phyloP scores from a whole-genome alignment of 2,797 vertebrate genomes.

The Aldrovandia affinis region DNA sequence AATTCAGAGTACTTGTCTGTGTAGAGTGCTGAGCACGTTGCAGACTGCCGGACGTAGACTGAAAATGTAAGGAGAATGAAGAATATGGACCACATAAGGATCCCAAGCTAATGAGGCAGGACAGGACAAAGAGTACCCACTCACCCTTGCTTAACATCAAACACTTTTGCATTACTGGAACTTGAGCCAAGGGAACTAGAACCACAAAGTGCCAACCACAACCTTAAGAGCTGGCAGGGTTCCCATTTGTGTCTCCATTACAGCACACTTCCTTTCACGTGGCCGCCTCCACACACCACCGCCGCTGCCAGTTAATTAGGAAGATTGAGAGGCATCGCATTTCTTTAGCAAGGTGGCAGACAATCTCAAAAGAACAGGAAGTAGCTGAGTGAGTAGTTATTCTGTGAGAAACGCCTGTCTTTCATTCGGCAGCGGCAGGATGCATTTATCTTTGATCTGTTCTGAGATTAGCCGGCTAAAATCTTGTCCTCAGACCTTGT shows the following conservation, averaged over 20 bases:
- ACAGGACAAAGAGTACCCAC: background rate
- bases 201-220: background rate
- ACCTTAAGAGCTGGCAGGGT: conserved; percentile 6
- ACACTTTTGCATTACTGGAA: background rate
- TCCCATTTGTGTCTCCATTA: conserved; percentile 6
- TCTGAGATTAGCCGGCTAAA: background rate
- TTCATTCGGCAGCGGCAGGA: background rate
- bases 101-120: background rate
- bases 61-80: background rate
- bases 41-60: background rate
- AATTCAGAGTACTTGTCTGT: background rate
- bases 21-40: background rate
- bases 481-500: background rate
- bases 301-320: background rate
- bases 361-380: background rate
- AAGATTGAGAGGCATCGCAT: background rate
- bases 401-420: background rate
- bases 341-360: background rate
- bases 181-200: background rate
- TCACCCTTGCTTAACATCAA: background rate
- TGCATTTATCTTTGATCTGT: background rate
- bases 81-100: background rate
- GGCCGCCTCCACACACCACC: background rate
- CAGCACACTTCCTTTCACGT: background rate
- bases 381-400: background rate